Conservation (phyloP, 2,888 invertebrate species). For the Adelognathus sp. region DNA sequence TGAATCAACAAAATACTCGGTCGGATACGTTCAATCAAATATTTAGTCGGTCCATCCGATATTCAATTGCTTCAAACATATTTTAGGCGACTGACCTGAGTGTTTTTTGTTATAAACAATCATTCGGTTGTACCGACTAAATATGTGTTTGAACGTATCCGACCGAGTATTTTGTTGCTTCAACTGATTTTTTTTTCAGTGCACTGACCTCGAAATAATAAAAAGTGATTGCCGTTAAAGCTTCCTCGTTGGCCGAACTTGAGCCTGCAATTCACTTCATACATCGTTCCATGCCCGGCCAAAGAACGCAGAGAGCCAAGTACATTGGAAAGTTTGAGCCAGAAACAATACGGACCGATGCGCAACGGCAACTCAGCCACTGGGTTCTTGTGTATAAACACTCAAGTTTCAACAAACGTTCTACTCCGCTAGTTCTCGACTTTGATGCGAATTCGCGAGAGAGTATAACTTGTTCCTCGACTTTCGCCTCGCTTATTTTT, state of each 20-base stretch:
- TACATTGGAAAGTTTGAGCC: background rate
- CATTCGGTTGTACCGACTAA: too few relatives aligned
- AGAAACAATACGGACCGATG: background rate
- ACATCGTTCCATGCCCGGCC: background rate
- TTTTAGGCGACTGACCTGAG: too few relatives aligned
- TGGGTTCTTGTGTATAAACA: background rate
- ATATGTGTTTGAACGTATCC: too few relatives aligned
- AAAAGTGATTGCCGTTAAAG: background rate
- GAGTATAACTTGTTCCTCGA: background rate
- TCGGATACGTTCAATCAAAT: too few relatives aligned
- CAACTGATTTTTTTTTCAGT: too few relatives aligned
- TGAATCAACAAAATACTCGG: too few relatives aligned
- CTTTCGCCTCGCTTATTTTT: background rate
- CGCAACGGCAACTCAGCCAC: background rate
- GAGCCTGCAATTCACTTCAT: background rate
- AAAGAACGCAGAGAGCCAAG: background rate
- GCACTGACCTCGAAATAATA: too few relatives aligned
- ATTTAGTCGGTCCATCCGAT: too few relatives aligned
- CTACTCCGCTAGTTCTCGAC: background rate
- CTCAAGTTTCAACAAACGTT: background rate
- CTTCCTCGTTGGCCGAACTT: background rate
- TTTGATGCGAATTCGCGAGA: background rate
- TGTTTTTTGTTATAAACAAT: too few relatives aligned
- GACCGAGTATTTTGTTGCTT: too few relatives aligned
- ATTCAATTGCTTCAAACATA: too few relatives aligned